Conservation (phyloP, 92 coral and sea anemone species). For the Plumapathes pennacea region DNA sequence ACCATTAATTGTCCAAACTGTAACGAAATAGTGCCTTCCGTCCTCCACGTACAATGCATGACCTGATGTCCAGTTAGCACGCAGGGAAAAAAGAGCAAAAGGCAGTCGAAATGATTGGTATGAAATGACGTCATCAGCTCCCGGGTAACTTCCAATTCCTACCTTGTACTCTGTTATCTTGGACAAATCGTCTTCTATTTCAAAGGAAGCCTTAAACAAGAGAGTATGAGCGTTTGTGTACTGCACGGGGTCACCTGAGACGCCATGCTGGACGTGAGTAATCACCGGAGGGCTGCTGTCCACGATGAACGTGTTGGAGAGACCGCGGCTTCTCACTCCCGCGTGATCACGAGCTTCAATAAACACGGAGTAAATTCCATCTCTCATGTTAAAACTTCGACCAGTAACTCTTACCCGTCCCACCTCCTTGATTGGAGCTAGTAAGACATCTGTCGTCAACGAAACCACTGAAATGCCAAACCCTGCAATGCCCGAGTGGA, state of each 20-base stretch:
- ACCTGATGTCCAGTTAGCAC: conserved; percentile 70
- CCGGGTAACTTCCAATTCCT: conserved; percentile 67
- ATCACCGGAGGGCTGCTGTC: conserved; percentile 73
- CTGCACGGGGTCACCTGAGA: conserved; percentile 18
- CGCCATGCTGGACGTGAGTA: conserved; percentile 63
- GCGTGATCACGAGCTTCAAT: conserved; percentile 76
- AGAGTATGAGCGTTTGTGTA: conserved; percentile 16
- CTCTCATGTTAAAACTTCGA: conserved; percentile 52
- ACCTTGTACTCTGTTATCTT: conserved; percentile 46
- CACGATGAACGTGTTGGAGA: conserved; percentile 63
- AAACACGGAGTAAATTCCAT: conserved; percentile 71
- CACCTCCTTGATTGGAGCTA: conserved; percentile 38
- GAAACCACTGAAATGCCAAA: conserved; percentile 73
- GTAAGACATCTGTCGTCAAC: conserved; percentile 25
- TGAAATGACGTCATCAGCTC: conserved; percentile 66
- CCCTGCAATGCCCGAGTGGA: conserved; percentile 69
- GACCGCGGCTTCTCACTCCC: conserved; percentile 48
- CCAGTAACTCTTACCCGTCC: conserved; percentile 67
- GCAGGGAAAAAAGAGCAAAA: neutral
- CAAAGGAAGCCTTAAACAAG: conserved; percentile 55
- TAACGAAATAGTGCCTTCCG: conserved; percentile 61
- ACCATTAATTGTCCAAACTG: conserved; percentile 51
- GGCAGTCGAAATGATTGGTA: conserved; percentile 11
- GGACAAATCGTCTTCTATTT: conserved; percentile 60
- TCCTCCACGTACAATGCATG: conserved; percentile 13